Percentiles rank a stretch among this genome's conserved stretches.
These are phyloP conservation scores for Leucoptera coffeella DNA, from an alignment of 2,888 invertebrate species.

Conservation along the genomic window DNA sequence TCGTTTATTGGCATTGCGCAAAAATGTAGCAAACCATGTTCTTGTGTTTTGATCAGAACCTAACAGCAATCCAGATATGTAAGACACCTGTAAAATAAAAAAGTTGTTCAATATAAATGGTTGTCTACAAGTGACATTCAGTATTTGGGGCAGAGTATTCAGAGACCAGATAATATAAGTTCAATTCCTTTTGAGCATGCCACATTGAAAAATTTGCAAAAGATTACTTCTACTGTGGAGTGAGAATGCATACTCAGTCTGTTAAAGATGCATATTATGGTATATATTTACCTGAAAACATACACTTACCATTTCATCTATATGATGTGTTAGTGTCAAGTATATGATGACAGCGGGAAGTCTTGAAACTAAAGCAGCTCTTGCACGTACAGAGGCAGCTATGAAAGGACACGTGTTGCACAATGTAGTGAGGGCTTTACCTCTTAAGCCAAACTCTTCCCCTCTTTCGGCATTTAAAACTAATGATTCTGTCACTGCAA, in stretches of 20 bases:
- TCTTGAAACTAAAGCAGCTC: constrained; percentile 83
- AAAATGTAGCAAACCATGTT: constrained; percentile 89
- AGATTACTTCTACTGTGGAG: too few relatives aligned
- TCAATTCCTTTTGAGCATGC: too few relatives aligned
- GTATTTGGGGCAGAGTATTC: too few relatives aligned
- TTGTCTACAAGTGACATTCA: neutral
- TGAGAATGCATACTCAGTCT: too few relatives aligned
- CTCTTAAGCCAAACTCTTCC: constrained; percentile 81
- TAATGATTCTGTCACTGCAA: constrained; percentile 72
- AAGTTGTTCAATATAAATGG: neutral
- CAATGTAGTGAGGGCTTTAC: constrained; percentile 72
- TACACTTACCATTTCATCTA: constrained; percentile 53
- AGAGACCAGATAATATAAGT: too few relatives aligned
- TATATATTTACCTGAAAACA: too few relatives aligned
- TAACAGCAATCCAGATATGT: constrained; percentile 81
- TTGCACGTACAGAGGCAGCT: constrained; percentile 74
- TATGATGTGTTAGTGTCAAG: constrained; percentile 65
- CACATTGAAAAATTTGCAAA: too few relatives aligned
- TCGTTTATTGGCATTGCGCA: constrained; percentile 77
- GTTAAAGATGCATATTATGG: too few relatives aligned
- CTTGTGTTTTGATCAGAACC: constrained; percentile 86
- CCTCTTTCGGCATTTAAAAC: constrained; percentile 82
- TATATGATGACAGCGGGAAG: constrained; percentile 86
- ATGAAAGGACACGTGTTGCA: constrained; percentile 88
- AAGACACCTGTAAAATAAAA: constrained; percentile 55